Base-by-base conservation (phyloP, 2,113 vertebrate species). In the Sisor rabdophorus region DNA sequence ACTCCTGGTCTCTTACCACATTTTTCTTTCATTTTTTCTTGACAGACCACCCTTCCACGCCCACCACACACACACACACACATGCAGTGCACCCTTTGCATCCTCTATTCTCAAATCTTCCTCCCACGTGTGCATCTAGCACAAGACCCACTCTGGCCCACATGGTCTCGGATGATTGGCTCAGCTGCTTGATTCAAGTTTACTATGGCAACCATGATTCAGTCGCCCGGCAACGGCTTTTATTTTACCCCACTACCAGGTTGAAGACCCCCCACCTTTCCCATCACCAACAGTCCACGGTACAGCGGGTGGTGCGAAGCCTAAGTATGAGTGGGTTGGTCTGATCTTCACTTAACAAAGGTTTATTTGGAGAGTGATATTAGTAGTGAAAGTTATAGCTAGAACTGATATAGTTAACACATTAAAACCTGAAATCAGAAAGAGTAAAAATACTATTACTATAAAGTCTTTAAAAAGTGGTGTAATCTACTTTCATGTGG, bases 121-220 rank as follows among this genome's bases (percentile, higher is more conserved):
- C 75, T 81, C 73, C 79, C 76, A 79, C 73, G 44, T 83, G 76
- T 75, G 65, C 59, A 78, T 80, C 73, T 79, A 69, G 79, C 77
- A 76, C 72, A 32, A 83, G 72, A 83, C 77, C 76, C 73, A 67
- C 73, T 83, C 77, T 76, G 79, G 76, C 82, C 79, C 71, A 77
- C 79, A 83, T 69, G 76, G 76, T 79, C 79, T 83, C 73, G 75
- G 73, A 80, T 83, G 82, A 83, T 83, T 79, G 82, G 82, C 75
- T 77, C 76, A 83, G 82, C 82, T 83, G 82, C 79, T 79, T 74
- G 67, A 78, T 78, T 81, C 79, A 83, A 71, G 71, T 77, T 83
- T 80, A 79, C 82, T 80, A 83, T 83, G 77, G 79, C 82, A 83
- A 83, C 82, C 74, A 69, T 75, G 58, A 81, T 79, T 81, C 73